Percentiles rank a stretch among this genome's conserved stretches.
Evolutionary conservation across 2,113 vertebrate genomes (phyloP).

Genomic region (Syngnathus scovelli): DNA sequence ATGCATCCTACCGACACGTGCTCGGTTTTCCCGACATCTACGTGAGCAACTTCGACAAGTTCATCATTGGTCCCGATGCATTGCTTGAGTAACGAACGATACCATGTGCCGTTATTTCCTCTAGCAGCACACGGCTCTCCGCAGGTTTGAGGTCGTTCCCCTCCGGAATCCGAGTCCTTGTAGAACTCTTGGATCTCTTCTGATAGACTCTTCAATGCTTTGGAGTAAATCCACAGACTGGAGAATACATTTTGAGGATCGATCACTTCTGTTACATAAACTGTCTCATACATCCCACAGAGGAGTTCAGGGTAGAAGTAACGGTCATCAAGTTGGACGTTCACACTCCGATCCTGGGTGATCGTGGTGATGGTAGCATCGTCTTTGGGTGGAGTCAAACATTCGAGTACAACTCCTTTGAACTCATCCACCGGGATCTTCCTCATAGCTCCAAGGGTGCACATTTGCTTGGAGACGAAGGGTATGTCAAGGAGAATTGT

Average conservation of each 20-base stretch:
- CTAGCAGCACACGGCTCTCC: slow-evolving; percentile 79
- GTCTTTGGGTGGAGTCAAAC: slow-evolving; percentile 27
- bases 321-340: slow-evolving; percentile 31
- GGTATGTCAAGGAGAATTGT: slow-evolving; percentile 76
- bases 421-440: slow-evolving; percentile 56
- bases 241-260: slow-evolving; percentile 77
- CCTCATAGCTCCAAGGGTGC: slow-evolving; percentile 64
- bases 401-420: slow-evolving; percentile 42
- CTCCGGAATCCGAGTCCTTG: slow-evolving; percentile 33
- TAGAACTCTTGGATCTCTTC: slow-evolving; percentile 69
- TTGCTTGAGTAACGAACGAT: slow-evolving; percentile 77
- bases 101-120: slow-evolving; percentile 76
- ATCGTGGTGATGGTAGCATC: background rate
- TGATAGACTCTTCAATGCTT: slow-evolving; percentile 71
- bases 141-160: slow-evolving; percentile 39
- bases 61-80: slow-evolving; percentile 28
- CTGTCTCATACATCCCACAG: slow-evolving; percentile 65
- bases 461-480: slow-evolving; percentile 64
- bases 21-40: slow-evolving; percentile 82
- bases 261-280: slow-evolving; percentile 76
- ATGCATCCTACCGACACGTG: slow-evolving; percentile 66
- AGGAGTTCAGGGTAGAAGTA: slow-evolving; percentile 80
- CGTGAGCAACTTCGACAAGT: slow-evolving; percentile 74
- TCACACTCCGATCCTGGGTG: slow-evolving; percentile 8
- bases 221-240: slow-evolving; percentile 75